Conservation (phyloP, 2,797 vertebrate genomes). For the Etheostoma perlongum region DNA sequence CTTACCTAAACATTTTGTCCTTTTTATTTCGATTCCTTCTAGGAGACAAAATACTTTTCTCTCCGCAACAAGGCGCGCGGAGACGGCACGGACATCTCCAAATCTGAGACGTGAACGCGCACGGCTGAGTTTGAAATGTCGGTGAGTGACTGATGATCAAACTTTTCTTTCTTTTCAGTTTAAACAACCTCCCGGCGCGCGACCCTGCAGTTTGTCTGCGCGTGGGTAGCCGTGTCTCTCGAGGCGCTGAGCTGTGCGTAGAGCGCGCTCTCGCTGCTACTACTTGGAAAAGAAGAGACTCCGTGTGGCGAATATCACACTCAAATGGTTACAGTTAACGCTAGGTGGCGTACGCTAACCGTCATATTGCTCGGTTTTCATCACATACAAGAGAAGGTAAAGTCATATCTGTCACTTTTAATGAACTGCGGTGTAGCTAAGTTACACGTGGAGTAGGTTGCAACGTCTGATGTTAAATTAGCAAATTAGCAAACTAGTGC, state of each 20-base stretch:
- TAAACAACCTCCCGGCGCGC: background rate
- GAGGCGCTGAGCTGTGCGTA: background rate
- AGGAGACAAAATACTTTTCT: constrained; percentile 47
- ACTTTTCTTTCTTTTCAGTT: background rate
- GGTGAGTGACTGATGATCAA: constrained; percentile 21
- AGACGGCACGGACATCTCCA: constrained; percentile 82
- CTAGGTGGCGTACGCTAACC: constrained; percentile 52
- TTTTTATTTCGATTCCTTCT: constrained; percentile 40
- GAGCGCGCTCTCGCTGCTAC: constrained; percentile 11
- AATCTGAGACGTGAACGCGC: constrained; percentile 74
- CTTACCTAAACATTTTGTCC: constrained; percentile 76
- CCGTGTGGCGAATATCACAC: background rate
- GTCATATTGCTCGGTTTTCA: background rate
- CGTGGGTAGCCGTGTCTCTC: background rate
- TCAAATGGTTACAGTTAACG: constrained; percentile 2
- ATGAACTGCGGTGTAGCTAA: background rate
- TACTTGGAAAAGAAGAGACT: background rate
- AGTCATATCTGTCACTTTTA: background rate
- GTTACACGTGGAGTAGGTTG: background rate
- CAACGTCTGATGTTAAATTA: background rate
- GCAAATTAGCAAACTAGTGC: background rate
- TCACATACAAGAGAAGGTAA: background rate
- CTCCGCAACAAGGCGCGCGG: constrained; percentile 64
- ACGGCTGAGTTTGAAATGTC: background rate
- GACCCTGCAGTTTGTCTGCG: background rate